Percentiles rank a stretch among this genome's conserved stretches.
Conservation (phyloP, 2,797 vertebrate genomes). For the Kryptopterus vitreolus region DNA sequence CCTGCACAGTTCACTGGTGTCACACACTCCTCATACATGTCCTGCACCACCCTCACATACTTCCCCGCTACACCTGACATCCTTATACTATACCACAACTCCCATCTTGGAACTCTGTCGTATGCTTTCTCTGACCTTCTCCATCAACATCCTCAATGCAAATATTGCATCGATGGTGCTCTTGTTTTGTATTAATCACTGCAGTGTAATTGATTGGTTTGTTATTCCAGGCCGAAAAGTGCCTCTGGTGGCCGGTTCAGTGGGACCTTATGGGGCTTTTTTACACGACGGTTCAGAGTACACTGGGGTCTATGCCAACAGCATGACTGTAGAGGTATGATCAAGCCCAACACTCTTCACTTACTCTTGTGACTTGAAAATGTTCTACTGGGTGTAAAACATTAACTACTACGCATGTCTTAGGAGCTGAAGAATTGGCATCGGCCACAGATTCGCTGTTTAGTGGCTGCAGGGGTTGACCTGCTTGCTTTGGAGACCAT, state of each 20-base stretch:
- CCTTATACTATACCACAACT: too few species aligned
- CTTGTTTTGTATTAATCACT: conserved; percentile 1
- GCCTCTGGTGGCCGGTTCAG: conserved; percentile 76
- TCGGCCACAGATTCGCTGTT: conserved; percentile 69
- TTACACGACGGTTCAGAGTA: conserved; percentile 80
- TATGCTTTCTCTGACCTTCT: too few species aligned
- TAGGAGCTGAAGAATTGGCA: conserved; percentile 82
- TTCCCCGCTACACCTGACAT: too few species aligned
- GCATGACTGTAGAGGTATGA: conserved; percentile 76
- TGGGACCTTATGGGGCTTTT: conserved; percentile 79
- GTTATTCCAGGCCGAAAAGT: conserved; percentile 51
- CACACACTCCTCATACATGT: too few species aligned
- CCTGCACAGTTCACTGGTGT: too few species aligned
- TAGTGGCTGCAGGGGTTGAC: conserved; percentile 75
- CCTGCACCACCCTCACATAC: too few species aligned
- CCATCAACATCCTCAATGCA: too few species aligned
- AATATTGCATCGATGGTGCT: too few species aligned
- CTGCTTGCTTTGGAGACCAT: conserved; percentile 82
- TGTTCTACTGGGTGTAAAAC: not conserved
- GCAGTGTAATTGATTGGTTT: not conserved
- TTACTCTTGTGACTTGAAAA: not conserved
- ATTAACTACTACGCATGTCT: conserved; percentile 11
- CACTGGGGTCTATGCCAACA: conserved; percentile 72
- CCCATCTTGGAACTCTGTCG: too few species aligned
- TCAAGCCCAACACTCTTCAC: not conserved